Conservation (phyloP, 2,888 invertebrate species). For the Ephialtes manifestator region DNA sequence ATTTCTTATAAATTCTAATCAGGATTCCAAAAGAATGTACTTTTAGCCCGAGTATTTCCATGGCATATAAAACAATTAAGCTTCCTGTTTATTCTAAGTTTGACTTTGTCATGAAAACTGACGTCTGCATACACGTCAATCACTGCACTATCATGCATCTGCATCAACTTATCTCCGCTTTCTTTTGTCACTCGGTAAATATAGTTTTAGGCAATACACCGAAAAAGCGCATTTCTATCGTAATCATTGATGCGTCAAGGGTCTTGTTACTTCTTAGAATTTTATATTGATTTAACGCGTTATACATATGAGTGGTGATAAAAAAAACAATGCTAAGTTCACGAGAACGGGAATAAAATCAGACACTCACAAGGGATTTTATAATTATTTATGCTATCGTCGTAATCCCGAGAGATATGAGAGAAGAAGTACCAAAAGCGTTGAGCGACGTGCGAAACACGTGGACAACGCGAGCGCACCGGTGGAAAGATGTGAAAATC, state of each 20-base stretch:
- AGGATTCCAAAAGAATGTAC: neutral
- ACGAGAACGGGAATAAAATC: neutral
- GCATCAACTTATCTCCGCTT: conserved; percentile 6
- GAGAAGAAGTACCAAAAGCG: neutral
- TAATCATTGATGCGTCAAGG: conserved; percentile 9
- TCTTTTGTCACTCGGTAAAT: conserved; percentile 46
- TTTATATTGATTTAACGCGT: conserved; percentile 15
- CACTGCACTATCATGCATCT: conserved; percentile 16
- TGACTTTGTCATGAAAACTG: neutral
- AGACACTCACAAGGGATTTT: neutral
- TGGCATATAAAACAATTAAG: neutral
- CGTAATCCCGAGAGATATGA: no score
- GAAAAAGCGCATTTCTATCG: neutral
- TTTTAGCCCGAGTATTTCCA: neutral
- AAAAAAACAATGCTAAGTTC: neutral
- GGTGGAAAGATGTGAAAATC: conserved; percentile 4
- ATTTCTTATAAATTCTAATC: neutral
- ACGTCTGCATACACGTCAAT: conserved; percentile 32
- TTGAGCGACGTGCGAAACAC: conserved; percentile 25
- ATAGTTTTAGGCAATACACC: conserved; percentile 39
- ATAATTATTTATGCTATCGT: neutral
- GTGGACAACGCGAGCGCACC: conserved; percentile 4
- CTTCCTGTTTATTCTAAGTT: conserved; percentile 14
- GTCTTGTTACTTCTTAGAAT: conserved; percentile 44
- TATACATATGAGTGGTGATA: neutral